Evolutionary conservation across 2,888 invertebrate species (phyloP).

Genomic region (Proisotoma minuta): DNA sequence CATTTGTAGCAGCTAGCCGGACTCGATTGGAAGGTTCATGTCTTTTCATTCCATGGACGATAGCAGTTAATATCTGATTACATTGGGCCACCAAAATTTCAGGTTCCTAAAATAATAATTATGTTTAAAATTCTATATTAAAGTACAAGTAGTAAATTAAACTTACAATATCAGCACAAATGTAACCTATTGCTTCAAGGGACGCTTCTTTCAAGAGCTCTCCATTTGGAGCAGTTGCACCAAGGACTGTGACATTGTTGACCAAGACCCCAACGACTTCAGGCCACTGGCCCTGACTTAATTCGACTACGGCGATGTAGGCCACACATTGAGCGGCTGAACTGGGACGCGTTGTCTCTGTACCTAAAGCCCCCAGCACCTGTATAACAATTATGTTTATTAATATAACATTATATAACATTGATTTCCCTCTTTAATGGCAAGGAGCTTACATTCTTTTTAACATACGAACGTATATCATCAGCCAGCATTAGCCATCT

Average conservation of each 20-base stretch:
- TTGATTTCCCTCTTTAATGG: no score
- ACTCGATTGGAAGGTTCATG: constrained; percentile 91
- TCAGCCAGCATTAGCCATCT: constrained; percentile 89
- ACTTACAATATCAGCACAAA: constrained; percentile 88
- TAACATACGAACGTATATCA: constrained; percentile 80
- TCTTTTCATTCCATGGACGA: constrained; percentile 96
- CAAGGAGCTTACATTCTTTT: constrained; percentile 78
- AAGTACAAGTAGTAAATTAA: background rate
- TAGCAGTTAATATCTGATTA: constrained; percentile 95
- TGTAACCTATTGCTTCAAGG: constrained; percentile 95
- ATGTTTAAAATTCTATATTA: background rate
- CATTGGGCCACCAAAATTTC: constrained; percentile 87
- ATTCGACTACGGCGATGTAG: constrained; percentile 93
- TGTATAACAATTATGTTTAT: no score
- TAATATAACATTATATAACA: no score
- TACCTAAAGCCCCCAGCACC: constrained; percentile 90
- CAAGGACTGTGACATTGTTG: constrained; percentile 76
- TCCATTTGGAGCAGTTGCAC: constrained; percentile 61
- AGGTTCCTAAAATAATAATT: constrained; percentile 58
- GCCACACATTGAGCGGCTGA: constrained; percentile 99
- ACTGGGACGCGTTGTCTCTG: constrained; percentile 90
- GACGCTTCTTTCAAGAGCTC: constrained; percentile 96
- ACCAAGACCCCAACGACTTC: constrained; percentile 82
- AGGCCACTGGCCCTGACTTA: constrained; percentile 87
- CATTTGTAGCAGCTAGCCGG: constrained; percentile 91